These are phyloP conservation scores for Sarcophilus harrisii DNA, from an alignment of 2,797 vertebrate species.

Conservation along the genomic window DNA sequence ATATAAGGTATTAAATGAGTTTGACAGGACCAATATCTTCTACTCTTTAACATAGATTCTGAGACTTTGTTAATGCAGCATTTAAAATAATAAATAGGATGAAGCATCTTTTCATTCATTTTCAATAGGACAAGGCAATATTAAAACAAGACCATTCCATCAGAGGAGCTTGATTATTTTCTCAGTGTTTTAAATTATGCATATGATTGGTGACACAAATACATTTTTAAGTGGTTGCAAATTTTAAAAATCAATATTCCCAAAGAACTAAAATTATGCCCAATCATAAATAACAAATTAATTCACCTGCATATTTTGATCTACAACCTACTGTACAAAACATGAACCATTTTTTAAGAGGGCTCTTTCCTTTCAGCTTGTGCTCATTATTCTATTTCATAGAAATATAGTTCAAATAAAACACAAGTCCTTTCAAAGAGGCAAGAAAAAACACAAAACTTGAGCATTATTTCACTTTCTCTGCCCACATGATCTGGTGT, in stretches of 20 bases:
- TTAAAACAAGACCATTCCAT: slow-evolving; percentile 80
- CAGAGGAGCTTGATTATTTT: slow-evolving; percentile 80
- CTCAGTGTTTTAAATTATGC: slow-evolving; percentile 78
- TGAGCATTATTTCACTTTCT: slow-evolving; percentile 63
- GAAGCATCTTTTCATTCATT: slow-evolving; percentile 58
- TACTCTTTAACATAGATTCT: slow-evolving; percentile 25
- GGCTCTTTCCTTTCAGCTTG: slow-evolving; percentile 70
- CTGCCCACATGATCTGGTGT: slow-evolving; percentile 68
- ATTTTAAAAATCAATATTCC: slow-evolving; percentile 80
- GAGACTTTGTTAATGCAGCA: slow-evolving; percentile 71
- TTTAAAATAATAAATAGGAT: slow-evolving; percentile 68
- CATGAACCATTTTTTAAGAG: slow-evolving; percentile 69
- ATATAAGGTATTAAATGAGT: slow-evolving; percentile 52
- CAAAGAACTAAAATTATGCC: slow-evolving; percentile 76
- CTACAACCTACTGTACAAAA: slow-evolving; percentile 68
- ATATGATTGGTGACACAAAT: slow-evolving; percentile 80
- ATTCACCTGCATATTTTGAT: slow-evolving; percentile 78
- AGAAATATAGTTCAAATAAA: slow-evolving; percentile 72
- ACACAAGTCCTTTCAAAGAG: slow-evolving; percentile 62
- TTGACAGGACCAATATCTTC: slow-evolving; percentile 64
- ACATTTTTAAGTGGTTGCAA: slow-evolving; percentile 83
- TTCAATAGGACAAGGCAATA: slow-evolving; percentile 72
- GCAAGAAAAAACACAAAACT: slow-evolving; percentile 40
- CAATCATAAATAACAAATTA: slow-evolving; percentile 80
- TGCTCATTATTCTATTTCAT: slow-evolving; percentile 65